Conservation (phyloP, 2,888 invertebrate genomes). For the Phaonia tiefii region DNA sequence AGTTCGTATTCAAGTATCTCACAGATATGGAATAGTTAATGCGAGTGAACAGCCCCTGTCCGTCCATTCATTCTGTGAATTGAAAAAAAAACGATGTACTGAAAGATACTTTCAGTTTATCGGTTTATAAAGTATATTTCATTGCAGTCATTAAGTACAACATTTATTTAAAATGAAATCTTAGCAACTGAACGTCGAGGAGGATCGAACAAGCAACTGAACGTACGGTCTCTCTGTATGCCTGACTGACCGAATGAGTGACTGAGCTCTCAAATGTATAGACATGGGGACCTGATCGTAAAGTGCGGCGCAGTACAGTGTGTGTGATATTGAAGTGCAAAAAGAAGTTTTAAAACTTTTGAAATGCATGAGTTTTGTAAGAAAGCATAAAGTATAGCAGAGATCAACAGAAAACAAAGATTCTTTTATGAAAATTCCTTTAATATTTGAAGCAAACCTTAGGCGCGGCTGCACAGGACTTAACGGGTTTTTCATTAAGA, state of each 20-base stretch:
- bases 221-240: slow-evolving; percentile 31
- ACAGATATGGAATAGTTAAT: slow-evolving; percentile 49
- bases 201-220: slow-evolving; percentile 17
- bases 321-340: slow-evolving; percentile 18
- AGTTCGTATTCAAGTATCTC: slow-evolving; percentile 26
- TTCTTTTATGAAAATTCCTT: slow-evolving; percentile 23
- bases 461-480: too few species aligned
- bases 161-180: slow-evolving; percentile 67
- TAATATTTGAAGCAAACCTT: slow-evolving; percentile 21
- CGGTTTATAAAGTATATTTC: slow-evolving; percentile 69
- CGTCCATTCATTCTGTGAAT: slow-evolving; percentile 11
- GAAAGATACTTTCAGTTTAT: slow-evolving; percentile 63
- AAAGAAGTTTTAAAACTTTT: slow-evolving; percentile 32
- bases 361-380: slow-evolving; percentile 23
- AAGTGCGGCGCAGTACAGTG: slow-evolving; percentile 37
- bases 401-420: slow-evolving; percentile 34
- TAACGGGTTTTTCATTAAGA: too few species aligned
- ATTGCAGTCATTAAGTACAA: slow-evolving; percentile 70
- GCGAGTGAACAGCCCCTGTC: slow-evolving; percentile 53
- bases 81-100: slow-evolving; percentile 46
- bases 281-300: slow-evolving; percentile 48
- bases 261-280: not conserved
- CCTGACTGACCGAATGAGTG: slow-evolving; percentile 49
- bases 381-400: slow-evolving; percentile 25
- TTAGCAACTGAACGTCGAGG: slow-evolving; percentile 38